Base-by-base conservation (phyloP, 2,797 vertebrate species). In the Setipinna tenuifilis region DNA sequence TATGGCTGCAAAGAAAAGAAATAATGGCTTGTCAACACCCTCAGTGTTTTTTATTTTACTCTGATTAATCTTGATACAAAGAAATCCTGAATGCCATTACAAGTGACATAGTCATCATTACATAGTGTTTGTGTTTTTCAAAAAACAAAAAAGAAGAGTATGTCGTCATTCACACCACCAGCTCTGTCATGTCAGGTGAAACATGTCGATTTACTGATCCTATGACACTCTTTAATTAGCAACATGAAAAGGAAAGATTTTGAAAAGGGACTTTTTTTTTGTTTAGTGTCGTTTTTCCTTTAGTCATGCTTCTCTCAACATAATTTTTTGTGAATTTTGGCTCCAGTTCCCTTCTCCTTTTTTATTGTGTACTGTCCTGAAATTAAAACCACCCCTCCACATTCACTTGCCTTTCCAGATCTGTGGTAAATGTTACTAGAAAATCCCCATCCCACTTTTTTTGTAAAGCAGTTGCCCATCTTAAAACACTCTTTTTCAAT, bases 131-230 rank as follows among this genome's bases (percentile, higher is more conserved):
- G 35, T 44, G 68, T 75, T 12, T 62, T 41, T 44, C 19, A 31
- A 19, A 75, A 41, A 75, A 4, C 4, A 75, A n/a, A n/a, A n/a
- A n/a, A n/a, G n/a, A 35, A 31, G 68, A 41, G 31, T 17, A 17
- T 41, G 21, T 41, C 50, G 57, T 82, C 68, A 78, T 78, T 86
- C 71, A 83, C 81, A 82, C 28, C 82, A 44, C 62, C 31, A 21
- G 0, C 7, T 86, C 58, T 65, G 83, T 81, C 62, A 62, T 68
- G 78, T 41, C 58, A 54, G 54, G 46, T 58, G 35, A 57, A 50
- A 82, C 68, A 62, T 31, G n/a, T n/a, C n/a, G n/a, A n/a, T n/a
- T n/a, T 11, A 59, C 58, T 59, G 3, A 21, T 7, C 58, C 19
- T 59, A 59, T 59, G 58, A 21, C 58, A n/a, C n/a, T n/a, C n/a